Conservation (phyloP, 2,888 invertebrate genomes). For the Sphaeridia pumilis region DNA sequence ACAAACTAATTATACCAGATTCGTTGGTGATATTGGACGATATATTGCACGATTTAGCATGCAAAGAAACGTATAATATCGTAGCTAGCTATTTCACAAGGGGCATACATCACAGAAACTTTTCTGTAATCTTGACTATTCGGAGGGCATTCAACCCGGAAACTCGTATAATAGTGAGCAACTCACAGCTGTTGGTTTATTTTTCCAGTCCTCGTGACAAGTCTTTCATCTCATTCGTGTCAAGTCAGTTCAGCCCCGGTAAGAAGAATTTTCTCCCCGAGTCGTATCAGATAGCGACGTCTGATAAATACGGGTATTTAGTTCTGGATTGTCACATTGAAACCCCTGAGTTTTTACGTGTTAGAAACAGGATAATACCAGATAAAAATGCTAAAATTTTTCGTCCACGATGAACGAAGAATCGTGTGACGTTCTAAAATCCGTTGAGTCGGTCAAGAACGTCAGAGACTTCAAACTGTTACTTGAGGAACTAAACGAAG, state of each 20-base stretch:
- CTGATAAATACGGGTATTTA: no score
- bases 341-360: no score
- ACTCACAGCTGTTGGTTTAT: neutral
- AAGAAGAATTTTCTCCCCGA: no score
- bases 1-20: neutral
- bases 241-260: neutral
- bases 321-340: no score
- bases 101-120: neutral
- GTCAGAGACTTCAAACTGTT: neutral
- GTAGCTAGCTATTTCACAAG: neutral
- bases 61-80: neutral
- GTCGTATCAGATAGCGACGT: no score
- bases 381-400: no score
- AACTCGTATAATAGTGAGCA: neutral
- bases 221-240: neutral
- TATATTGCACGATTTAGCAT: neutral
- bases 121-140: neutral
- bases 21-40: neutral
- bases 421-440: no score
- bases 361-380: no score
- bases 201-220: neutral
- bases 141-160: neutral
- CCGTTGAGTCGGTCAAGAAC: no score
- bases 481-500: neutral
- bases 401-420: no score